Conservation (phyloP, 2,888 invertebrate genomes). For the Tiliacea citrago region DNA sequence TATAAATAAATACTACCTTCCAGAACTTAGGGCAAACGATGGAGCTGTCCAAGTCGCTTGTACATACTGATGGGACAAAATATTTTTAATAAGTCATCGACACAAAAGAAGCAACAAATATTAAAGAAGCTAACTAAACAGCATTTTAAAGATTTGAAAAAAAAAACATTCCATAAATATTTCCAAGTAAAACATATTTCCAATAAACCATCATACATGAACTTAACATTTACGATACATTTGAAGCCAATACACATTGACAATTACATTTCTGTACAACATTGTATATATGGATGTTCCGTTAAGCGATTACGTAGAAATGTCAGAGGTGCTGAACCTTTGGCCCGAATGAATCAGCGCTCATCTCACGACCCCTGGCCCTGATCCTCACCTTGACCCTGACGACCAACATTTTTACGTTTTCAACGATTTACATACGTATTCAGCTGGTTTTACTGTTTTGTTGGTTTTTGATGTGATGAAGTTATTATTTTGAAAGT, state of each 20-base stretch:
- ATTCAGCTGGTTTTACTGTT: conserved; percentile 35
- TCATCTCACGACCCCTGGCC: conserved; percentile 76
- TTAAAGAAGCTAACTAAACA: not conserved
- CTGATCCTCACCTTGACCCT: conserved; percentile 71
- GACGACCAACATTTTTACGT: conserved; percentile 70
- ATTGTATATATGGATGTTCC: conserved; percentile 62
- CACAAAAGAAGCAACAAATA: not conserved
- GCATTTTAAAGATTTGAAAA: not conserved
- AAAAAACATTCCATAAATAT: not conserved
- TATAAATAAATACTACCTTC: no score
- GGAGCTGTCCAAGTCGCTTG: not conserved
- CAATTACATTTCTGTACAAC: conserved; percentile 52
- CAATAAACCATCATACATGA: conserved; percentile 15
- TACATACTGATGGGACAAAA: not conserved
- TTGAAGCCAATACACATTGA: conserved; percentile 44
- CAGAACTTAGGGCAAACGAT: not conserved
- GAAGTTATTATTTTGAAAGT: conserved; percentile 7
- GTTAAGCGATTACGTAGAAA: conserved; percentile 67
- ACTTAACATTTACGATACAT: conserved; percentile 21
- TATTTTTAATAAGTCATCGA: not conserved
- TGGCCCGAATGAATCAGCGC: conserved; percentile 73
- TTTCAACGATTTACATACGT: conserved; percentile 59
- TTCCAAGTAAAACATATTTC: conserved; percentile 18
- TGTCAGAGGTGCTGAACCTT: conserved; percentile 75
- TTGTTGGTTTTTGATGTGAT: not conserved